Conservation (phyloP, 2,113 vertebrate species). For the Macrotus californicus region DNA sequence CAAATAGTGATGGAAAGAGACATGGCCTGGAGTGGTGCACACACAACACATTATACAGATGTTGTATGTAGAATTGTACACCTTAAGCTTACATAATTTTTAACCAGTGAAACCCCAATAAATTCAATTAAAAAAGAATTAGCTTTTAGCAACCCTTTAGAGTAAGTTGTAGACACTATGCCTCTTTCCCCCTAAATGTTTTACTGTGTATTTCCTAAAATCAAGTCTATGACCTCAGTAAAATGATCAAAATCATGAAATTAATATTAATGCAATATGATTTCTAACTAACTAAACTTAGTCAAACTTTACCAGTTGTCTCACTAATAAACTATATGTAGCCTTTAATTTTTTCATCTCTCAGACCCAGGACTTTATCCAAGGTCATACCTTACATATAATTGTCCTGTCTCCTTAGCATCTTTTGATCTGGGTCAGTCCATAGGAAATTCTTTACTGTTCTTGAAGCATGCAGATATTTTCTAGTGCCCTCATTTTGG, state of each 20-base stretch:
- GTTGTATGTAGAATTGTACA: too few relatives aligned
- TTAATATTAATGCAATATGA: neutral
- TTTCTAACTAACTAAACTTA: neutral
- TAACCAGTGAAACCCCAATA: too few relatives aligned
- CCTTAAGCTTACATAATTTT: too few relatives aligned
- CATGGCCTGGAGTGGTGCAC: too few relatives aligned
- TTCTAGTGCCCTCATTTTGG: neutral
- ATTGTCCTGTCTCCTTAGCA: neutral
- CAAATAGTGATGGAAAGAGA: too few relatives aligned
- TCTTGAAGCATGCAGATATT: neutral
- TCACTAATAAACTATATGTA: neutral
- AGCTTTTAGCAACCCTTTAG: neutral
- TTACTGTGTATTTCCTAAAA: neutral
- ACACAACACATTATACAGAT: too few relatives aligned
- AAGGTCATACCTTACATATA: neutral
- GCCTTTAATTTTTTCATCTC: conserved; percentile 1
- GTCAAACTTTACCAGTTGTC: neutral
- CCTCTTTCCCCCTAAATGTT: neutral
- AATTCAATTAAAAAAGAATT: neutral
- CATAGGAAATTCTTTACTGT: neutral
- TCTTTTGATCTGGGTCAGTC: neutral
- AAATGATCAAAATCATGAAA: neutral
- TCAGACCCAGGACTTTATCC: neutral
- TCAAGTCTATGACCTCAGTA: neutral
- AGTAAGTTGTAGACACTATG: neutral